Percentiles rank a stretch among this genome's conserved stretches.
These are phyloP conservation scores for Plutella xylostella DNA, from an alignment of 2,888 invertebrate species.

Conservation along the genomic window DNA sequence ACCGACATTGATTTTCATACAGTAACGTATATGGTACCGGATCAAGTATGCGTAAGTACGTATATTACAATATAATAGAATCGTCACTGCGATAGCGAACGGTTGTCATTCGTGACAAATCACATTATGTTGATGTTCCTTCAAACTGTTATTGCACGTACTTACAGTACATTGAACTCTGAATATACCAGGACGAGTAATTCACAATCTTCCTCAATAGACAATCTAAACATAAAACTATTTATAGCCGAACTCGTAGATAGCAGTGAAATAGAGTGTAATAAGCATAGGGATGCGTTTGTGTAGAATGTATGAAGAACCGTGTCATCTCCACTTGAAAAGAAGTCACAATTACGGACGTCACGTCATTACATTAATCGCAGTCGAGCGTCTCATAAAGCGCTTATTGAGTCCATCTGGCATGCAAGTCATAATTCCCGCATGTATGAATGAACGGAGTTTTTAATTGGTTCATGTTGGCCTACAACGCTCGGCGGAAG, in stretches of 20 bases:
- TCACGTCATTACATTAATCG: not conserved
- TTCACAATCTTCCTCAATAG: too few species aligned
- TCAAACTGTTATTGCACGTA: not conserved
- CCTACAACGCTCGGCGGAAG: constrained; percentile 46
- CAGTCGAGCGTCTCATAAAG: constrained; percentile 22
- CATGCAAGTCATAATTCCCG: constrained; percentile 43
- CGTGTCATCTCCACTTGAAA: not conserved
- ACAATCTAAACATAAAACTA: too few species aligned
- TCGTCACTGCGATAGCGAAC: too few species aligned
- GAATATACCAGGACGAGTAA: too few species aligned
- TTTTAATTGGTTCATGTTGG: constrained; percentile 63
- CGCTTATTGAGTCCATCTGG: constrained; percentile 54
- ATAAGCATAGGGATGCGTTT: too few species aligned
- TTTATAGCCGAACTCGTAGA: too few species aligned
- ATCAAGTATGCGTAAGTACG: too few species aligned
- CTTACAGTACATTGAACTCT: constrained; percentile 5
- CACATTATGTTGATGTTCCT: constrained; percentile 3
- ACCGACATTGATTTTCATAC: too few species aligned
- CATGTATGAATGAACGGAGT: constrained; percentile 60
- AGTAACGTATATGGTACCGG: too few species aligned
- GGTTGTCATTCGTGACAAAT: constrained; percentile 4
- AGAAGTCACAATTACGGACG: not conserved
- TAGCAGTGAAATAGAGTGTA: too few species aligned
- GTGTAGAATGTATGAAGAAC: too few species aligned
- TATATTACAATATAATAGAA: too few species aligned